A percentile compares a stretch with the other conserved stretches of the same genome.
These are phyloP conservation scores for Volucella inflata DNA, from an alignment of 2,888 invertebrate species.

Conservation along the genomic window DNA sequence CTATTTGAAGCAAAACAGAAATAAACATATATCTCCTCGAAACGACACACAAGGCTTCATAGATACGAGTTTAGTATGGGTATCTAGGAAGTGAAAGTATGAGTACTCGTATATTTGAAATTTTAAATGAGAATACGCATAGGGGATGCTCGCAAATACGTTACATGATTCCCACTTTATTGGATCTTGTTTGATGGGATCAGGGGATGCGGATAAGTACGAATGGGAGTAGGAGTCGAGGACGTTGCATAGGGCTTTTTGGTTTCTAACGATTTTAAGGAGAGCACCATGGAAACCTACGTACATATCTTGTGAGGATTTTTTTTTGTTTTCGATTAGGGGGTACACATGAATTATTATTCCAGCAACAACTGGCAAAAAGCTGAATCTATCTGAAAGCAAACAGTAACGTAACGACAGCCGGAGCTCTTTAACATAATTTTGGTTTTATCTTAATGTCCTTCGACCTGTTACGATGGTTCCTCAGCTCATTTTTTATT, in stretches of 20 bases:
- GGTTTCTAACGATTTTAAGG: slow-evolving; percentile 9
- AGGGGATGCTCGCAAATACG: slow-evolving; percentile 1
- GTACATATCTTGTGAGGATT: background rate
- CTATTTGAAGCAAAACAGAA: background rate
- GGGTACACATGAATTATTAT: slow-evolving; percentile 21
- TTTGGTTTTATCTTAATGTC: slow-evolving; percentile 29
- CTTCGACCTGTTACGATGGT: background rate
- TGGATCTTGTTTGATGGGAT: background rate
- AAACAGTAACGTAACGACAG: slow-evolving; percentile 1
- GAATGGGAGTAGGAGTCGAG: no score
- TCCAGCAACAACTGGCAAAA: slow-evolving; percentile 17
- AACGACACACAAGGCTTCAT: background rate
- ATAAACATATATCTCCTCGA: background rate
- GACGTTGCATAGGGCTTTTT: slow-evolving; percentile 14
- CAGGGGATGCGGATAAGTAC: background rate
- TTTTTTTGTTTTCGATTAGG: background rate
- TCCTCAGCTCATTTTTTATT: background rate
- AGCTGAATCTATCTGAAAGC: background rate
- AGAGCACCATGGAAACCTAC: background rate
- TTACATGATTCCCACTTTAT: slow-evolving; percentile 5
- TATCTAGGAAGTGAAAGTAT: background rate
- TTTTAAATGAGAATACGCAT: slow-evolving; percentile 15
- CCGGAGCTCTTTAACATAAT: slow-evolving; percentile 27
- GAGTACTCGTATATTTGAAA: slow-evolving; percentile 6
- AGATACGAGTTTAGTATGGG: slow-evolving; percentile 1